Evolutionary conservation across 2,888 invertebrate genomes (phyloP).

Genomic region (Dioctria linearis): DNA sequence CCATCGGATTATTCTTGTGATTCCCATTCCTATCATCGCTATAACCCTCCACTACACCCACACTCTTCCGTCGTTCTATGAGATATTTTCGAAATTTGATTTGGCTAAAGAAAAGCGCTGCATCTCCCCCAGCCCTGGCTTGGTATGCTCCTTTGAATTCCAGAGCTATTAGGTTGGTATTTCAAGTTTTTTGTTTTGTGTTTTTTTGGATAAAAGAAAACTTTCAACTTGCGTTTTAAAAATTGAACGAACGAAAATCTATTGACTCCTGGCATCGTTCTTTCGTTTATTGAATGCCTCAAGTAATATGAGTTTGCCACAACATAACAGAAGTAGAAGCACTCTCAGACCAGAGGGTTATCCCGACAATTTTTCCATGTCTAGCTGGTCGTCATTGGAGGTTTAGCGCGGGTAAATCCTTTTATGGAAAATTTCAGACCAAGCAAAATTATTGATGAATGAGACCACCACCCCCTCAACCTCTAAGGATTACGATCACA

Average conservation of each 20-base stretch:
- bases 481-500: conserved; percentile 16
- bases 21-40: too few species aligned
- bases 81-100: conserved; percentile 24
- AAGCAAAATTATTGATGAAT: conserved; percentile 46
- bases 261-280: conserved; percentile 24
- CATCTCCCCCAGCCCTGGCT: background rate
- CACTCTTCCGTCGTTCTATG: background rate
- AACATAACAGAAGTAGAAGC: conserved; percentile 4
- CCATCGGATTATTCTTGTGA: background rate
- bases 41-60: background rate
- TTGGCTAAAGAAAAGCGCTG: conserved; percentile 9
- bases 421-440: conserved; percentile 41
- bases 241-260: conserved; percentile 26
- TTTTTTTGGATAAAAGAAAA: conserved; percentile 29
- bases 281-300: conserved; percentile 17
- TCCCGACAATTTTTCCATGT: background rate
- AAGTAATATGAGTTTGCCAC: conserved; percentile 12
- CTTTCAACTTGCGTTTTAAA: conserved; percentile 18
- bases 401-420: conserved; percentile 28
- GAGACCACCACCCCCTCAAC: background rate
- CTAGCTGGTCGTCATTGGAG: conserved; percentile 14
- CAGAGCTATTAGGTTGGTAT: conserved; percentile 1
- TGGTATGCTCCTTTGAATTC: background rate
- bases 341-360: background rate
- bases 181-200: background rate